A percentile compares a stretch with the other conserved stretches of the same genome.
These are phyloP conservation scores for Nomada ferruginata DNA, from an alignment of 2,888 invertebrate species.

Conservation along the genomic window DNA sequence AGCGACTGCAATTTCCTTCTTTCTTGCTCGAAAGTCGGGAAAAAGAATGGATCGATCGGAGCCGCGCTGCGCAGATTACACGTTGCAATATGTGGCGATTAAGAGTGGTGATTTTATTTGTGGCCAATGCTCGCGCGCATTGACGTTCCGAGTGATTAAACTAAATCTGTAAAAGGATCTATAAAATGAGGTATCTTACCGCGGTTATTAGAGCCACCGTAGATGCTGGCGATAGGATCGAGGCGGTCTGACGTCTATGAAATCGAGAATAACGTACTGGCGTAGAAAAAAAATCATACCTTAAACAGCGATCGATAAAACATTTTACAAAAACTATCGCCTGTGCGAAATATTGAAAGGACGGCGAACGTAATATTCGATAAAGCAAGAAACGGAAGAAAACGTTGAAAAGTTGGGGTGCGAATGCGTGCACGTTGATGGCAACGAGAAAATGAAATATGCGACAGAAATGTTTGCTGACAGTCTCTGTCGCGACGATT, in stretches of 20 bases:
- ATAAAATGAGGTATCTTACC: conserved; percentile 6
- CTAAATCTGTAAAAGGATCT: conserved; percentile 17
- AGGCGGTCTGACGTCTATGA: not conserved
- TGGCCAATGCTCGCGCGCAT: not conserved
- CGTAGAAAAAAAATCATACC: too few species aligned
- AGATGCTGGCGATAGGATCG: conserved; percentile 13
- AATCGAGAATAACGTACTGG: not conserved
- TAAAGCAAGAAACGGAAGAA: not conserved
- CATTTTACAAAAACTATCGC: not conserved
- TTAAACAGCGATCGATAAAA: too few species aligned
- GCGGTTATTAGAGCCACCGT: not conserved
- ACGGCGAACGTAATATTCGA: not conserved
- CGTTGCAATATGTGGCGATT: too few species aligned
- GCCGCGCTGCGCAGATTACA: too few species aligned
- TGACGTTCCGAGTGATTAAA: conserved; percentile 9
- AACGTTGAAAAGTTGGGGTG: not conserved
- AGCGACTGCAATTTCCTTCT: too few species aligned
- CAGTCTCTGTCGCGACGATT: not conserved
- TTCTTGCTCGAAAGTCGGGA: too few species aligned
- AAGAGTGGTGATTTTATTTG: not conserved
- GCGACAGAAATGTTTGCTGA: not conserved
- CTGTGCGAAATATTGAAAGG: too few species aligned
- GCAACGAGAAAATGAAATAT: not conserved
- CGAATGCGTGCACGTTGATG: not conserved
- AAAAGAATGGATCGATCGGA: too few species aligned